Evolutionary conservation across 2,113 vertebrate species (phyloP).

Genomic region (Macrotis lagotis): DNA sequence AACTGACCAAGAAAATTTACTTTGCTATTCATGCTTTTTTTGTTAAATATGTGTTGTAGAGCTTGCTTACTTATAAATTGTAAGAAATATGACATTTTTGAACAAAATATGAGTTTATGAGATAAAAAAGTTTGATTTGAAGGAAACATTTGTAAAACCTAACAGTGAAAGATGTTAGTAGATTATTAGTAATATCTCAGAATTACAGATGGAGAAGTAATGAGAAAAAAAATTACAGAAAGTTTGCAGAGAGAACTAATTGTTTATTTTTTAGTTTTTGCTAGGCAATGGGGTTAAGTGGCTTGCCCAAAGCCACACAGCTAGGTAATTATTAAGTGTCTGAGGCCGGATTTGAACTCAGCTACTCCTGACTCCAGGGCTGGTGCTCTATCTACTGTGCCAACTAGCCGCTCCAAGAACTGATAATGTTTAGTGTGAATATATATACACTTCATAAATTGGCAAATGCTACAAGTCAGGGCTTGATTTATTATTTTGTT

Average conservation of each 20-base stretch:
- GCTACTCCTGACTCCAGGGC: too few species aligned
- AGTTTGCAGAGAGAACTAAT: too few species aligned
- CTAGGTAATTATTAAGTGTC: too few species aligned
- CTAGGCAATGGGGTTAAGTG: too few species aligned
- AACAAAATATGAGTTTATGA: neutral
- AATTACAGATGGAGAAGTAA: neutral
- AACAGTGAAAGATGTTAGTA: neutral
- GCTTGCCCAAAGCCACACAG: too few species aligned
- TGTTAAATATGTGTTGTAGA: slow-evolving; percentile 30
- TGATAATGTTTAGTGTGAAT: neutral
- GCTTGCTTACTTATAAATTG: neutral
- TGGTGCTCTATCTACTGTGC: too few species aligned
- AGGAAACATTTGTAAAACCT: neutral
- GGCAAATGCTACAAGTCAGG: neutral
- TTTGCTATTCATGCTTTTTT: neutral
- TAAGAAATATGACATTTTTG: neutral
- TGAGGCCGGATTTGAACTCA: too few species aligned
- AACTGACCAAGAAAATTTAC: slow-evolving; percentile 28
- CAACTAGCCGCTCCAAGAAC: too few species aligned
- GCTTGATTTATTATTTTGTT: neutral
- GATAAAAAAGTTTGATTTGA: neutral
- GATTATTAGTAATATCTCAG: neutral
- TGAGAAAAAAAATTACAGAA: neutral
- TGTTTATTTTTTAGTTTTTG: too few species aligned
- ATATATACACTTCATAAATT: neutral